phyloP scores from a whole-genome alignment of 2,113 vertebrate species.

The Reinhardtius hippoglossoides region DNA sequence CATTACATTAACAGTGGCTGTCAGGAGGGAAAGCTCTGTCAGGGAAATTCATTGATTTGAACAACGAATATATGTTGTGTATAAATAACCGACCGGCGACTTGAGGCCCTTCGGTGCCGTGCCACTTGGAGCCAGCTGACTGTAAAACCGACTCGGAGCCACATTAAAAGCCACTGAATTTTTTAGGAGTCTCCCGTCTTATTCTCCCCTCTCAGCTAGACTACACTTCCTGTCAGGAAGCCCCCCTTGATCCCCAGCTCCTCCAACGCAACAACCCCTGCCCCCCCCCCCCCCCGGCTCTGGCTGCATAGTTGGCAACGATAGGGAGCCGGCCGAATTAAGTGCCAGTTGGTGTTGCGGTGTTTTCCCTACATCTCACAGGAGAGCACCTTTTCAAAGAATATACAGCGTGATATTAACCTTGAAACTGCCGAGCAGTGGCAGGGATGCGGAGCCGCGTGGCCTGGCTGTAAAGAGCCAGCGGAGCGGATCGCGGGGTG shows the following conservation, averaged over 20 bases:
- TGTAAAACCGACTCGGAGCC: constrained; percentile 79
- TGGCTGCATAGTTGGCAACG: constrained; percentile 87
- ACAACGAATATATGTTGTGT: constrained; percentile 57
- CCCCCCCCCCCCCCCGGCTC: constrained; percentile 65
- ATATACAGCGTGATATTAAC: constrained; percentile 87
- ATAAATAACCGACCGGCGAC: constrained; percentile 57
- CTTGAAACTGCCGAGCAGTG: constrained; percentile 78
- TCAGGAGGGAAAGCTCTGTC: constrained; percentile 28
- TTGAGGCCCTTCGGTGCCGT: constrained; percentile 24
- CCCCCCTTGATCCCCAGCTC: constrained; percentile 60
- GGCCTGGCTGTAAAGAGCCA: constrained; percentile 66
- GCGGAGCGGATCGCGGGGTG: constrained; percentile 27
- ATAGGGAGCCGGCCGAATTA: constrained; percentile 91
- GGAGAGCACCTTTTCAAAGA: constrained; percentile 91
- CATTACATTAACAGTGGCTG: constrained; percentile 50
- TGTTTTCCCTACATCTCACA: constrained; percentile 93
- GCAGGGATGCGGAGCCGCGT: constrained; percentile 74
- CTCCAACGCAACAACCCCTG: constrained; percentile 57
- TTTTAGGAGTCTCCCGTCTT: constrained; percentile 82
- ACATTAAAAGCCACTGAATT: constrained; percentile 91
- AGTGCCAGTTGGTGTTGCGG: constrained; percentile 97
- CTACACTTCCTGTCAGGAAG: constrained; percentile 96
- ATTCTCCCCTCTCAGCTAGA: constrained; percentile 78
- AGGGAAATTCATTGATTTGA: constrained; percentile 70
- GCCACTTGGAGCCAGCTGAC: constrained; percentile 60